Evolutionary conservation across 2,888 invertebrate genomes (phyloP).

Genomic region (Cheilosia urbana): DNA sequence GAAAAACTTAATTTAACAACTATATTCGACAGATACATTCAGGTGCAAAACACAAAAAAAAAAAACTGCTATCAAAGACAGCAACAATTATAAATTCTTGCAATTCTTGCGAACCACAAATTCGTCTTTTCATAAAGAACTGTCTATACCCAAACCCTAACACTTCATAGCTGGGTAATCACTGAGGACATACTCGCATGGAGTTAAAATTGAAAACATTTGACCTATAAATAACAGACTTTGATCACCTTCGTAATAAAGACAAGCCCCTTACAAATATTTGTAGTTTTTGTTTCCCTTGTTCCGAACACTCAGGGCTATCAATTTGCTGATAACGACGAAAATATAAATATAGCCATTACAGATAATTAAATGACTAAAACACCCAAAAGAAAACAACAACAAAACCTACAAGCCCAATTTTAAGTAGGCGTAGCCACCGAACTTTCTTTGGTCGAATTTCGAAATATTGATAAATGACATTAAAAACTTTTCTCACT

Average conservation of each 20-base stretch:
- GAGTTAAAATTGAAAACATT: neutral
- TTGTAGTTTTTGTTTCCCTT: neutral
- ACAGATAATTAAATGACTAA: neutral
- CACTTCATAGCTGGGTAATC: neutral
- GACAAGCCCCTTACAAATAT: conserved; percentile 27
- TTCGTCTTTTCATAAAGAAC: no score
- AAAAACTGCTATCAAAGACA: no score
- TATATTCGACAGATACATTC: no score
- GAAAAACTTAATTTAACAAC: no score
- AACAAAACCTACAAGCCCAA: neutral
- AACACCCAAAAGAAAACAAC: neutral
- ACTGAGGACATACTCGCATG: neutral
- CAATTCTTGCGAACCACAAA: no score
- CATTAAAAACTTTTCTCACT: no score
- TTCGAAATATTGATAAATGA: no score
- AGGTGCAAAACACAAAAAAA: no score
- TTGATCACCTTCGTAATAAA: neutral
- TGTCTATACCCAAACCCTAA: no score
- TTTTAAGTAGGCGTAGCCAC: no score
- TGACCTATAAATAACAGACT: neutral
- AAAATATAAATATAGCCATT: neutral
- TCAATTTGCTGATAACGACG: neutral
- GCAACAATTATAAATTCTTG: no score
- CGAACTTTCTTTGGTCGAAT: no score
- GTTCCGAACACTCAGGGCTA: neutral